Conservation (phyloP, 92 coral and sea anemone species). For the Porites rus region DNA sequence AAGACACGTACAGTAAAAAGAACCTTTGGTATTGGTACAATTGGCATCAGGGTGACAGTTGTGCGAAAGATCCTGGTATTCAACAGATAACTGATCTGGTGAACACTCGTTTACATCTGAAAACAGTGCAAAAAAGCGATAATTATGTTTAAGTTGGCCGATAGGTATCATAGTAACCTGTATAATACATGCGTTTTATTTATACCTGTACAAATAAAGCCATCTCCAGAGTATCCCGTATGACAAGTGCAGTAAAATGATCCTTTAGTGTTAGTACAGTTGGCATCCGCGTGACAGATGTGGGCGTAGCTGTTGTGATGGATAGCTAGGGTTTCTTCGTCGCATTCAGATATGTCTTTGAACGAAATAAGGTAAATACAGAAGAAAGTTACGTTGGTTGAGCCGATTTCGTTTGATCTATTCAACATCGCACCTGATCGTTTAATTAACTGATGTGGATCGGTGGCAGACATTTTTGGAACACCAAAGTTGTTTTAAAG, state of each 20-base stretch:
- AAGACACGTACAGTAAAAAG: constrained; percentile 50
- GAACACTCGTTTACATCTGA: too few relatives aligned
- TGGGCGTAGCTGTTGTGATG: constrained; percentile 2
- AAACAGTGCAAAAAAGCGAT: too few relatives aligned
- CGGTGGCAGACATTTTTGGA: too few relatives aligned
- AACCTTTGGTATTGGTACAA: constrained; percentile 55
- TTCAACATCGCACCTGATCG: too few relatives aligned
- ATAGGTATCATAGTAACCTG: too few relatives aligned
- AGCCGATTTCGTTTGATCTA: too few relatives aligned
- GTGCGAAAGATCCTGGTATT: constrained; percentile 6
- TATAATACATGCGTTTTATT: too few relatives aligned
- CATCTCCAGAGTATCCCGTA: constrained; percentile 27
- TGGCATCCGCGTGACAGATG: constrained; percentile 36
- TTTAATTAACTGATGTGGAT: too few relatives aligned
- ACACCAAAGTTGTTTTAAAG: too few relatives aligned
- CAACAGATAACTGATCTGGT: too few relatives aligned
- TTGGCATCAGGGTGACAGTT: constrained; percentile 57
- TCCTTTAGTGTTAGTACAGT: constrained; percentile 32
- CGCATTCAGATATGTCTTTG: constrained; percentile 37
- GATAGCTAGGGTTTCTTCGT: constrained; percentile 23
- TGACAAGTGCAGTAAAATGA: constrained; percentile 29
- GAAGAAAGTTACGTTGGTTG: not conserved
- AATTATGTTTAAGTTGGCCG: too few relatives aligned
- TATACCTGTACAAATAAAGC: constrained; percentile 35
- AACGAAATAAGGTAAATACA: not conserved